Evolutionary conservation across 2,113 vertebrate species (phyloP).

Genomic region (Glaucidium brasilianum): DNA sequence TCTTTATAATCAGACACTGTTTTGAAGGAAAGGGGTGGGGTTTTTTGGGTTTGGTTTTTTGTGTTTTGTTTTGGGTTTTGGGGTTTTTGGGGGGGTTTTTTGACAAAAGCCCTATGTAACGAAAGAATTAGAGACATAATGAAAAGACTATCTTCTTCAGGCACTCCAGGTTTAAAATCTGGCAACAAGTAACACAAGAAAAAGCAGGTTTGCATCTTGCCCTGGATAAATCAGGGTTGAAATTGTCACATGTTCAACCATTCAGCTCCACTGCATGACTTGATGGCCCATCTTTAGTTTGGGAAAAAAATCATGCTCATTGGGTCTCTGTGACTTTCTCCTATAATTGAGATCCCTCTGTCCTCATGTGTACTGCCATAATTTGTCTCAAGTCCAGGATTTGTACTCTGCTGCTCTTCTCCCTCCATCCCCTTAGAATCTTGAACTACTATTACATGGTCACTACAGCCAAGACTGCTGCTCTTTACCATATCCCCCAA

Average conservation of each 20-base stretch:
- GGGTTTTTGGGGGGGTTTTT: too few species aligned
- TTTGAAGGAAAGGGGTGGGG: background rate
- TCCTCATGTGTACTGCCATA: background rate
- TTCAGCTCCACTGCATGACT: background rate
- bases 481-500: too few species aligned
- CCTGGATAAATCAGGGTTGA: background rate
- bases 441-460: background rate
- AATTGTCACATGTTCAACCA: background rate
- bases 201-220: background rate
- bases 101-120: rapidly evolving
- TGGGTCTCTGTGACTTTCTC: background rate
- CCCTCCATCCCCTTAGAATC: background rate
- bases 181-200: background rate
- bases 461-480: rapidly evolving
- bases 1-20: background rate
- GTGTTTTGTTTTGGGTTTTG: too few species aligned
- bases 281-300: background rate
- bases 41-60: too few species aligned
- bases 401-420: background rate
- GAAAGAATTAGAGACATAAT: background rate
- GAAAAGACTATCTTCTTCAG: background rate
- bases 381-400: background rate
- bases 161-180: background rate
- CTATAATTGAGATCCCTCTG: background rate
- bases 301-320: background rate